Conservation (phyloP, 2,888 invertebrate genomes). For the Hesperia comma region DNA sequence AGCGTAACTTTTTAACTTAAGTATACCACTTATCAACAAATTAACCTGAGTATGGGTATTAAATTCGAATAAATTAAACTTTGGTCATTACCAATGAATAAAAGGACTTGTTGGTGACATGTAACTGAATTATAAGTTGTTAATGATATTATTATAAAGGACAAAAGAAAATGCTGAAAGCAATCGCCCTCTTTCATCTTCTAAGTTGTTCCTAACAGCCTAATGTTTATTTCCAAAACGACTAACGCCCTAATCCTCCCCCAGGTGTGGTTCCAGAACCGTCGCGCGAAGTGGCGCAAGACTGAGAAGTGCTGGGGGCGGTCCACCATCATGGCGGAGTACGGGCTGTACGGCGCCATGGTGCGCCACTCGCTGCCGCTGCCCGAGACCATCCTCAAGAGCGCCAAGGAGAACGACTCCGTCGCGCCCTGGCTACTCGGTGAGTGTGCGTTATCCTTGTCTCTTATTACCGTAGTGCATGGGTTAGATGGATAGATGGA, state of each 20-base stretch:
- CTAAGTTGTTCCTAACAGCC: no score
- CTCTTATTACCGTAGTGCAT: not conserved
- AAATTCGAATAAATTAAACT: no score
- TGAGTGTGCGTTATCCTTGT: conserved; percentile 75
- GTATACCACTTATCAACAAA: no score
- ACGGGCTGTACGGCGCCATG: conserved; percentile 99
- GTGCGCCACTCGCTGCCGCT: conserved; percentile 99
- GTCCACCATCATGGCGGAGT: conserved; percentile 99
- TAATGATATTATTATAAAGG: no score
- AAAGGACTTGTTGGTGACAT: no score
- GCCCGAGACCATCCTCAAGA: conserved; percentile 99
- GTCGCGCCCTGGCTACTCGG: conserved; percentile 99
- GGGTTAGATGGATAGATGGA: not conserved
- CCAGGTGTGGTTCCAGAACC: conserved; percentile 99
- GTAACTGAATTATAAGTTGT: no score
- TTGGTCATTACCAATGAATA: no score
- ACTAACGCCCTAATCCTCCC: not conserved
- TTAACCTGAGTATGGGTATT: no score
- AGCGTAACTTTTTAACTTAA: no score
- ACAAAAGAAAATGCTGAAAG: no score
- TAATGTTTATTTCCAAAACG: no score
- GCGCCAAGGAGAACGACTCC: conserved; percentile 97
- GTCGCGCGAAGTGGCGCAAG: conserved; percentile 99
- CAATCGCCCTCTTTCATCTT: no score
- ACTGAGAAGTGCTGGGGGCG: conserved; percentile 99